Base-by-base conservation (phyloP, 1,140 invertebrate genomes). In the Drosophila nikananu region DNA sequence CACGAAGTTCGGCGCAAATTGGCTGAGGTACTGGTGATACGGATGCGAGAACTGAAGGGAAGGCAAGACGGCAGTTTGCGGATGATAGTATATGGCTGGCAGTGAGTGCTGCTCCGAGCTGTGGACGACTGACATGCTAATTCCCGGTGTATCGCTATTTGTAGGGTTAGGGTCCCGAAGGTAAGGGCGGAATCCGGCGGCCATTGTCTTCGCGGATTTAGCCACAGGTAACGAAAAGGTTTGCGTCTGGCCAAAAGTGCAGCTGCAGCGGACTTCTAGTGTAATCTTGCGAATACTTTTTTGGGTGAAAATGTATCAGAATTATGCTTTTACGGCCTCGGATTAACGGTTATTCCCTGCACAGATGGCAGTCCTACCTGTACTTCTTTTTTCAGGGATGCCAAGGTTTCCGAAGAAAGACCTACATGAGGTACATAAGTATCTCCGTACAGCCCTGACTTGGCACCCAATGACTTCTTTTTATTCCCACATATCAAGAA, bases 281-380 rank as follows among this genome's bases (percentile, higher is more conserved):
- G 23, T 59, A 51, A 41, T 61, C 32, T 77, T 58, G 73, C 54
- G 52, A 77, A 77, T 59, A 44, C 37, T 58, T 21, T 35, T 15
- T 41, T 54, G 13, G 19, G 35, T 21, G 27, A 39, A 68, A 55
- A 32, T 9, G n/a, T 25, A 39, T n/a, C 42, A 8, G 54, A 73
- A 71, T n/a, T 23, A 51, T 73, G 44, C 17, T 79, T 83, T 84
- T 83, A 83, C 66, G 77, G 62, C 39, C 52, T 17, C 15, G 71
- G 71, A 65, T 83, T 84, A 83, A 83, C 81, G 51, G 81, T 84
- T 74, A 76, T 65, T 75, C 37, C 23, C 12, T 65, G 79, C 57
- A 72, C 81, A 83, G 81, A 83, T 83, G 81, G 77, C 42, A 44
- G 19, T 17, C 39, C 67, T 73, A 73, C 70, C 70, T 61, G 68